Conservation (phyloP, 2,113 vertebrate genomes). For the Pavo muticus region DNA sequence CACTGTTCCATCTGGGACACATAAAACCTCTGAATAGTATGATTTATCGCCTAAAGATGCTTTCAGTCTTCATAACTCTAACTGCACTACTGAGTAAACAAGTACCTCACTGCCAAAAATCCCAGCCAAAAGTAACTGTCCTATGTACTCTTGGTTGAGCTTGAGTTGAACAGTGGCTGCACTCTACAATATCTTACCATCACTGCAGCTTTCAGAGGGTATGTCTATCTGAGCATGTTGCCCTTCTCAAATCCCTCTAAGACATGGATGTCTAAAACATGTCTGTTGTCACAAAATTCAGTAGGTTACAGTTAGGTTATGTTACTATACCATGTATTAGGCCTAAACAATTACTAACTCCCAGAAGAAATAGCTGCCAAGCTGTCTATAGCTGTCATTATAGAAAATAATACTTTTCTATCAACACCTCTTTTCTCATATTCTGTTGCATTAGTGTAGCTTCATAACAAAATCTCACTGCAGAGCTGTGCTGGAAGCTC, state of each 20-base stretch:
- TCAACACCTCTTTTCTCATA: not conserved
- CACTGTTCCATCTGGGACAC: slow-evolving; percentile 36
- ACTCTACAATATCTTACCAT: not conserved
- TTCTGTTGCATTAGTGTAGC: not conserved
- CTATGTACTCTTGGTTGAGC: not conserved
- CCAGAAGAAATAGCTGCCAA: not conserved
- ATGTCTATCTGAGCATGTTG: not conserved
- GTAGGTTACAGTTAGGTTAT: not conserved
- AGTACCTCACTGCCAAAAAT: slow-evolving; percentile 39
- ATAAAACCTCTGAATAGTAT: slow-evolving; percentile 29
- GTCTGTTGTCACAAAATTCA: not conserved
- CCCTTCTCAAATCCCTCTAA: not conserved
- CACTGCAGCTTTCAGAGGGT: not conserved
- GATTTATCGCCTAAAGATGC: slow-evolving; percentile 24
- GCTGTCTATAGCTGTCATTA: not conserved
- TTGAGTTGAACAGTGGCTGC: not conserved
- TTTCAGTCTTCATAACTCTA: slow-evolving; percentile 31
- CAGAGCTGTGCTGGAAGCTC: not conserved
- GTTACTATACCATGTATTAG: not conserved
- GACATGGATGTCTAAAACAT: not conserved
- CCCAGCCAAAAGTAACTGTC: slow-evolving; percentile 18
- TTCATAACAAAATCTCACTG: not conserved
- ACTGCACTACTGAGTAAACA: slow-evolving; percentile 39
- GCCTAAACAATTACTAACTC: not conserved
- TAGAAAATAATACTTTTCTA: not conserved